Conservation (phyloP, 1,140 invertebrate genomes). For the Aphis craccivora region DNA sequence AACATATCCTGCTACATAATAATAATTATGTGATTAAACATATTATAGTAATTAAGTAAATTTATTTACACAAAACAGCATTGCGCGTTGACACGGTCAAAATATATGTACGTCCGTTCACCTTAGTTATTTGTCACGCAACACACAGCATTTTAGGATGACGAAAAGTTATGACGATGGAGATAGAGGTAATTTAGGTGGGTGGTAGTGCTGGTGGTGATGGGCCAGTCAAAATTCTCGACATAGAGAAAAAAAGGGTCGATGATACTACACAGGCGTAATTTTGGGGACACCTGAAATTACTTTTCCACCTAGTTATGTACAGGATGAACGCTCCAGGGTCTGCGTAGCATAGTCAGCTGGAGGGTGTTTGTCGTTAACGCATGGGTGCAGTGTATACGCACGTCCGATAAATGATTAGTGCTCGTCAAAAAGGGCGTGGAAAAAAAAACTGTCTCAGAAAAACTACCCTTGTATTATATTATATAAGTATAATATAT, state of each 20-base stretch:
- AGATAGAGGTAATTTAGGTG: neutral
- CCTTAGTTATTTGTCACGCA: neutral
- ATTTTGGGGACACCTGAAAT: neutral
- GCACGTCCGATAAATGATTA: neutral
- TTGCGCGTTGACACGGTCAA: neutral
- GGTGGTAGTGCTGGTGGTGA: neutral
- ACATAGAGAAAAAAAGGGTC: neutral
- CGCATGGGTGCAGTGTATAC: neutral
- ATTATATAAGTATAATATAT: neutral
- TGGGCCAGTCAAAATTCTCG: neutral
- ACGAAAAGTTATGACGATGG: neutral
- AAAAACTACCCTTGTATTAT: neutral
- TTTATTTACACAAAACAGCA: neutral
- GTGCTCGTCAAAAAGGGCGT: neutral
- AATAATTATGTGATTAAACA: neutral
- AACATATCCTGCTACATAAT: neutral
- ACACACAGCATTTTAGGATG: neutral
- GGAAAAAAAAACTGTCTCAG: neutral
- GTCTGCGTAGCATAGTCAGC: neutral
- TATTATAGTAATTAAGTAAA: neutral
- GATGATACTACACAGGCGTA: neutral
- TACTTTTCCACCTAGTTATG: neutral
- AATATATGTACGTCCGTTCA: neutral
- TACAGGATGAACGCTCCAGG: neutral
- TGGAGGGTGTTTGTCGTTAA: neutral